Conservation (phyloP, 2,888 invertebrate species). For the Lamproptera curius region DNA sequence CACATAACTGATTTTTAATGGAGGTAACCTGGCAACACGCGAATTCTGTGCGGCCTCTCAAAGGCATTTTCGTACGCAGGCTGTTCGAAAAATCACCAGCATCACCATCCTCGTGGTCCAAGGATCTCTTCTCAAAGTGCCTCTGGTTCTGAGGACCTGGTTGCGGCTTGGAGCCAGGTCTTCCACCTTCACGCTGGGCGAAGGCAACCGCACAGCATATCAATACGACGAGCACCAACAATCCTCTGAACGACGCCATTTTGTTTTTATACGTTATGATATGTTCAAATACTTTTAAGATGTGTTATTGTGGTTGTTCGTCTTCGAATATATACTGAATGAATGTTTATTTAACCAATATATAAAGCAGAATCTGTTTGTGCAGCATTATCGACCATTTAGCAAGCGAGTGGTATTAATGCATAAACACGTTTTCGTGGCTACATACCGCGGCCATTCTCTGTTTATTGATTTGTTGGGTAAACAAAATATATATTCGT, state of each 20-base stretch:
- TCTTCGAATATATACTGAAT: conserved; percentile 26
- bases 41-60: conserved; percentile 51
- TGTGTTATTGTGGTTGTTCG: conserved; percentile 14
- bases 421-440: conserved; percentile 10
- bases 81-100: conserved; percentile 34
- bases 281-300: conserved; percentile 11
- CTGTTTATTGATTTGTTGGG: not conserved
- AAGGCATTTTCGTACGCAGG: conserved; percentile 40
- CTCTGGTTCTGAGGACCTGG: conserved; percentile 15
- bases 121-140: conserved; percentile 51
- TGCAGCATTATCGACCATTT: conserved; percentile 22
- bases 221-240: conserved; percentile 39
- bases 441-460: conserved; percentile 8
- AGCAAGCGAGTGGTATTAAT: conserved; percentile 22
- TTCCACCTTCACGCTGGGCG: conserved; percentile 23
- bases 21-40: conserved; percentile 52
- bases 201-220: conserved; percentile 36
- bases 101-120: conserved; percentile 34
- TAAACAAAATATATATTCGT: conserved; percentile 6
- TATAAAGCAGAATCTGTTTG: conserved; percentile 25
- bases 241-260: conserved; percentile 40
- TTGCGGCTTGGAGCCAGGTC: not conserved
- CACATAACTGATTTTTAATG: conserved; percentile 45
- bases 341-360: conserved; percentile 33
- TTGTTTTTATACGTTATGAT: conserved; percentile 26